Evolutionary conservation across 2,113 vertebrate species (phyloP), one percentile per base, ranked within the genome.

Genomic region (Cynopterus brachyotis): DNA sequence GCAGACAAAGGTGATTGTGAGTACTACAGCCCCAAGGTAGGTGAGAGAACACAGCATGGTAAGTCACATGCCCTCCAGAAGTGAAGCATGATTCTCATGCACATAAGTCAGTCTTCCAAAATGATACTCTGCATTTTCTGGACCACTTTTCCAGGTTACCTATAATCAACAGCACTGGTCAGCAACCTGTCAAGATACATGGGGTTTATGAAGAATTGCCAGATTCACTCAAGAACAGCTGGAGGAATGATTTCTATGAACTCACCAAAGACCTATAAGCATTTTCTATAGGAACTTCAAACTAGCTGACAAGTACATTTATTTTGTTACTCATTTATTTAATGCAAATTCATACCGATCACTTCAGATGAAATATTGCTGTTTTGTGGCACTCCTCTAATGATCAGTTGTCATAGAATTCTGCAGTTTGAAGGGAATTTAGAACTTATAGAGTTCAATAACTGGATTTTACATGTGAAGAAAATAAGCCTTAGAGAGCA

Each of bases 181-280:
- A 95, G 97, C 93, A 94, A 60, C 11, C 28, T 94, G 78, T 89
- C 53, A 84, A 62, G 35, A 55, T 5, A 53, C 47, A 80, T 37
- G 72, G 45, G 79, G n/a, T 59, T 64, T 28, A 7, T 72, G 32
- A 94, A 88, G 50, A 78, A 79, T 93, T 73, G 82, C 37, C 78
- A 72, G 89, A n/a, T 50, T 86, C 73, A 32, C 75, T 95, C 40
- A 70, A 24, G 95, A 93, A 60, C 66, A 75, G 80, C 95, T 76
- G 75, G 62, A 42, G 24, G 17, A 42, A 11, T 60, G 60, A 11
- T 53, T 89, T 89, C 57, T 79, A 28, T 59, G 47, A 95, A 59
- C 73, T 89, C 59, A 88, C 40, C 32, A 53, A 82, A 45, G 81
- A 73, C 35, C 70, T 53, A 16, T 73, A 50, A 82, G 20, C 35